These are phyloP conservation scores for Trichonephila clavata DNA, from an alignment of 1,140 invertebrate species.

Conservation along the genomic window DNA sequence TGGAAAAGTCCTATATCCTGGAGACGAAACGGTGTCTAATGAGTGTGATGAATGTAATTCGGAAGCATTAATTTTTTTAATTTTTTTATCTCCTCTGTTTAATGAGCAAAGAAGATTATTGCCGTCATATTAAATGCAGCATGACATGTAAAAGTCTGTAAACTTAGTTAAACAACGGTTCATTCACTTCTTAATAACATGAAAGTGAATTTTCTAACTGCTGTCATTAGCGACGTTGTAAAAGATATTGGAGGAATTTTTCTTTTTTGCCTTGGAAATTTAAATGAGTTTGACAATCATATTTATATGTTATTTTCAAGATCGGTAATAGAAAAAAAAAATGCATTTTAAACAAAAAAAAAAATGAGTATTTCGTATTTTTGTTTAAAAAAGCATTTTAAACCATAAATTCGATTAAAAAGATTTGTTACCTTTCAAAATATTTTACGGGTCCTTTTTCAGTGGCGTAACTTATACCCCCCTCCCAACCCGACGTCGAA, in stretches of 20 bases:
- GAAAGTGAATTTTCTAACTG: neutral
- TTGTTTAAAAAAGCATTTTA: neutral
- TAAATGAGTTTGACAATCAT: neutral
- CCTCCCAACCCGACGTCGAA: no score
- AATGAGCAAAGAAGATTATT: conserved; percentile 41
- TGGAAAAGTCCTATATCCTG: neutral
- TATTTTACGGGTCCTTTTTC: no score
- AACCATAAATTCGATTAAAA: no score
- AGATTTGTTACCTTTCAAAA: no score
- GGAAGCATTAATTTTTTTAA: neutral
- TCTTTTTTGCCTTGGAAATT: neutral
- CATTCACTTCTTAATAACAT: conserved; percentile 17
- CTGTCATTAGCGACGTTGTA: neutral
- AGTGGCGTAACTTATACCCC: no score
- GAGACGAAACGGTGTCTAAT: neutral
- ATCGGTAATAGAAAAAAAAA: neutral
- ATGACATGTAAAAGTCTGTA: conserved; percentile 19
- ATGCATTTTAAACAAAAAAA: neutral
- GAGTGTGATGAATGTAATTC: conserved; percentile 31
- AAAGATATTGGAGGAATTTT: neutral
- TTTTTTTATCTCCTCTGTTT: neutral
- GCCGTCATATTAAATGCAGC: conserved; percentile 33
- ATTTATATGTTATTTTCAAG: neutral
- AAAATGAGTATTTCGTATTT: neutral
- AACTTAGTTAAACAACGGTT: conserved; percentile 29